Evolutionary conservation across 2,888 invertebrate genomes (phyloP), one percentile per base, ranked within the genome.

Genomic region (Unio delphinus): DNA sequence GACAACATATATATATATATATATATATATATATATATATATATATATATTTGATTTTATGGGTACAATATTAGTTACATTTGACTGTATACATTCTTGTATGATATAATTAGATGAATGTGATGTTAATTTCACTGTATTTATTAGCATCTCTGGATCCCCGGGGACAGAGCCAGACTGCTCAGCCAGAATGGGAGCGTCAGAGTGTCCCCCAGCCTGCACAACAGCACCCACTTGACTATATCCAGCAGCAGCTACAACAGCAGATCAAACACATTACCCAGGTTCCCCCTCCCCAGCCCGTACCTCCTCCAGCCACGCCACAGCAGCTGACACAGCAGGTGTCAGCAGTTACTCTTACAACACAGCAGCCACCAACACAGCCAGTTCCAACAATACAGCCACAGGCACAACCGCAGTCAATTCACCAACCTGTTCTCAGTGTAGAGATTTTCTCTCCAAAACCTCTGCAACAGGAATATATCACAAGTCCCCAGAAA

Each of bases 201-300:
- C 61, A 58, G 64, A 45, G 61, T 72, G 45, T 67, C 65, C 59
- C 61, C 68, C 78, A 23, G 75, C 78, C 23, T 67, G 74, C n/a
- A 76, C 78, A 28, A 73, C 85, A 86, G 65, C 86, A 86, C 68
- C 85, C 85, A 15, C 75, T 86, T 54, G 86, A 86, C 71, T 85
- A 83, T 67, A 82, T 86, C 30, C 82, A 83, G 56, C 79, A 83
- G 59, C 82, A 82, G 64, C 69, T 79, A 11, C 79, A 80, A 55
- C 78, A 78, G 68, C 75, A 75, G 59, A 70, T 69, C 17, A 69
- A 70, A 67, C 63, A 67, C 57, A 67, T 68, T 28, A 30, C 30
- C 26, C 70, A 62, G 62, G 64, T 68, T 17, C 70, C 69, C n/a
- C 70, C 75, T 15, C 68, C 73, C 18, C 76, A 70, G 30, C 64